Base-by-base conservation (phyloP, 2,888 invertebrate genomes). In the Dromius quadrimaculatus region DNA sequence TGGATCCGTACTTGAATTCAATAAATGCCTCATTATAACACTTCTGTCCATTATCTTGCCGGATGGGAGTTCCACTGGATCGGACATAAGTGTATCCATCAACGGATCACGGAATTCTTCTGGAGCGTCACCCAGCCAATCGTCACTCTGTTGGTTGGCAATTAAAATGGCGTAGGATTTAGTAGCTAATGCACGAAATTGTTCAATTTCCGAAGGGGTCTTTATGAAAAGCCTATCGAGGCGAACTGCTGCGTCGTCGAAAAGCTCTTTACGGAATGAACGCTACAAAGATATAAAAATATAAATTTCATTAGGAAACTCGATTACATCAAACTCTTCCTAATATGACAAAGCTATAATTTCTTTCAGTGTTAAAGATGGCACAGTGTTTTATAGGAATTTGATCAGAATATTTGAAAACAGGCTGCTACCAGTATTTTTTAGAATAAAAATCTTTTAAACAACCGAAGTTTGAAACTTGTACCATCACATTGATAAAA, bases 51-150 rank as follows among this genome's bases (percentile, higher is more conserved):
- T 97, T 19, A 97, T 88, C 77, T 80, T 84, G 72, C 96, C 95
- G 72, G 95, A 94, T 1, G 97, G 97, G 77, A 98, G 85, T 73
- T 91, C 84, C 6, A 98, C 98, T 6, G 98, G 98, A 83, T 98
- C 97, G 3, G 91, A 91, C 97, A 98, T 98, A 61, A 98, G 84
- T 0, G 97, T 97, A 81, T 97, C 97, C 98, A 98, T 98, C 32
- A 98, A 85, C 0, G 97, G 97, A 85, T 98, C 98, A 82, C 92
- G 90, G 82, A 97, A 98, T 83, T 97, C 97, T 76, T 97, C 97
- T 0, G 98, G 97, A 34, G 97, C 96, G 82, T 97, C 97, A 17
- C 94, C 95, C 80, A 91, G 93, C 84, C 97, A 97, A 76, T 96
- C 92, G 78, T 96, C 97, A 74, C 90, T 89, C 77, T 93, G 91